Evolutionary conservation across 1,140 invertebrate genomes (phyloP).

Genomic region (Dendroctonus valens): DNA sequence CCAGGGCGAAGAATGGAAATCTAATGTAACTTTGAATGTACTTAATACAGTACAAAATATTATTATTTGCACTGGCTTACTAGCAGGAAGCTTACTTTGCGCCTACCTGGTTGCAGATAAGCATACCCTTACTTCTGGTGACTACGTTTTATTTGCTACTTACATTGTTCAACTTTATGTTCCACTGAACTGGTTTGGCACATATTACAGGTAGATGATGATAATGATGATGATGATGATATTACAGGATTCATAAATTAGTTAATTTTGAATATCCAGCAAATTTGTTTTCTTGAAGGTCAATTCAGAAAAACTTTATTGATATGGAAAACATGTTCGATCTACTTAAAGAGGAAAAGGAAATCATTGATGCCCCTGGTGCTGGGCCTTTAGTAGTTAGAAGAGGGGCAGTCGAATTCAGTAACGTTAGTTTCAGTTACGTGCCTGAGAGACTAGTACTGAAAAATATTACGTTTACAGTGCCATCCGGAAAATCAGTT

Average conservation of each 20-base stretch:
- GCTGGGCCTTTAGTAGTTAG: slow-evolving; percentile 70
- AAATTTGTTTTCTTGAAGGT: slow-evolving; percentile 56
- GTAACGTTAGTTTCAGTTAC: slow-evolving; percentile 88
- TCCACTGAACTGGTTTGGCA: slow-evolving; percentile 96
- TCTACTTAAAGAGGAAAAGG: slow-evolving; percentile 79
- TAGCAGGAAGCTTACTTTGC: slow-evolving; percentile 85
- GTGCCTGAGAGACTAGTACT: slow-evolving; percentile 77
- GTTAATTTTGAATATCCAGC: neutral
- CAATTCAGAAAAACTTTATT: slow-evolving; percentile 95
- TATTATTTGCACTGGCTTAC: slow-evolving; percentile 81
- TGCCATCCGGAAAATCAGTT: slow-evolving; percentile 86
- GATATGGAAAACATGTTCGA: slow-evolving; percentile 99
- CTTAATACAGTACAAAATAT: slow-evolving; percentile 88
- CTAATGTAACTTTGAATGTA: slow-evolving; percentile 80
- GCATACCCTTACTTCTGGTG: slow-evolving; percentile 78
- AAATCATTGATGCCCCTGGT: slow-evolving; percentile 79
- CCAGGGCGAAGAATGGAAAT: slow-evolving; percentile 83
- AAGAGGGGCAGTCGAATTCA: slow-evolving; percentile 82
- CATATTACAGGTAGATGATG: slow-evolving; percentile 85
- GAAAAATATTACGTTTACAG: slow-evolving; percentile 80
- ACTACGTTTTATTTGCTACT: slow-evolving; percentile 92
- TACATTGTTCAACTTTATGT: slow-evolving; percentile 97
- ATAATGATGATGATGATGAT: slow-evolving; percentile 9
- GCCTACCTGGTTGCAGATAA: slow-evolving; percentile 74
- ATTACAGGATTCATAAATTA: neutral